Evolutionary conservation across 2,888 invertebrate genomes (phyloP), one percentile per base, ranked within the genome.

Genomic region (Luffia ferchaultella): DNA sequence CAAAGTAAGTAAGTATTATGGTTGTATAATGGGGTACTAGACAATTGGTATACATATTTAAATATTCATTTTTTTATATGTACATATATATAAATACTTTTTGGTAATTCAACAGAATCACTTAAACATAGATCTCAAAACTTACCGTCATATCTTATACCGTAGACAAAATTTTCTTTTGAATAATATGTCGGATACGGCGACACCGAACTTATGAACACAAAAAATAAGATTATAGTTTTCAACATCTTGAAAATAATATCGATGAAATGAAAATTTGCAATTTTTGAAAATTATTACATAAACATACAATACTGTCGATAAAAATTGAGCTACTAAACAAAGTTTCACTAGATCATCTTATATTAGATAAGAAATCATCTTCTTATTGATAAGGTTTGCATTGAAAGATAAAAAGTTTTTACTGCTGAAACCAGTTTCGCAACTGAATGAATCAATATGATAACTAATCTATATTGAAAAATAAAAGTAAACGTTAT

Each of bases 61-160:
- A n/a, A n/a, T n/a, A n/a, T n/a, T n/a, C n/a, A n/a, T n/a, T n/a
- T n/a, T n/a, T n/a, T n/a, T n/a, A n/a, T n/a, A n/a, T n/a, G n/a
- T n/a, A n/a, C n/a, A n/a, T n/a, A n/a, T n/a, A n/a, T n/a, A n/a
- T n/a, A n/a, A n/a, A n/a, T n/a, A n/a, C n/a, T n/a, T n/a, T n/a
- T n/a, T n/a, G n/a, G n/a, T n/a, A n/a, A n/a, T n/a, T n/a, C n/a
- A n/a, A n/a, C n/a, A n/a, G n/a, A n/a, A n/a, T n/a, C n/a, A n/a
- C n/a, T n/a, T n/a, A n/a, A n/a, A n/a, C n/a, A n/a, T n/a, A n/a
- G n/a, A n/a, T n/a, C n/a, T n/a, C n/a, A n/a, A n/a, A 53, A 73
- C 76, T 60, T 60, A 82, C 82, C 62, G 2, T 76, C 76, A 64
- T 82, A 83, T 65, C 82, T 77, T 50, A 80, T 73, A 19, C 82